Evolutionary conservation across 1,140 invertebrate genomes (phyloP).

Genomic region (Lycorma delicatula): DNA sequence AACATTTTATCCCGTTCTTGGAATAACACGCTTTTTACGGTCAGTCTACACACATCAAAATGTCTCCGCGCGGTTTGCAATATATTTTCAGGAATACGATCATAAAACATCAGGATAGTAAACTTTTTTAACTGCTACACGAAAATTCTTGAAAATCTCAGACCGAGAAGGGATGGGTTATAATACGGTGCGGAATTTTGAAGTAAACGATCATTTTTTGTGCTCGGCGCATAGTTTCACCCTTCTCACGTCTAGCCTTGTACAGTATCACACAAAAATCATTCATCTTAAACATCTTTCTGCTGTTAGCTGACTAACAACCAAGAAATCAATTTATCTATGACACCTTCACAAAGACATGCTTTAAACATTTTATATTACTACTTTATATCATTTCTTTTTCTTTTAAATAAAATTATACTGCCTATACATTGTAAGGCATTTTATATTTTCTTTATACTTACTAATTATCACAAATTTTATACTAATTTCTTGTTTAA

Average conservation of each 20-base stretch:
- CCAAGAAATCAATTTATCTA: no score
- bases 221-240: slow-evolving; percentile 3
- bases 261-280: no score
- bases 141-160: slow-evolving; percentile 11
- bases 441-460: no score
- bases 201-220: slow-evolving; percentile 13
- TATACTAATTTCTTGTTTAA: no score
- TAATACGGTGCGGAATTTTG: slow-evolving; percentile 10
- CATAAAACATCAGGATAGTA: slow-evolving; percentile 18
- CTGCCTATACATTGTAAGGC: no score
- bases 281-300: no score
- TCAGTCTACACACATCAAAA: slow-evolving; percentile 1
- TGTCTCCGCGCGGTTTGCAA: slow-evolving; percentile 8
- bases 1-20: not conserved
- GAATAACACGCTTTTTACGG: slow-evolving; percentile 4
- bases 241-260: not conserved
- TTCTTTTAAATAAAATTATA: no score
- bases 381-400: no score
- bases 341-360: no score
- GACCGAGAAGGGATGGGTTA: not conserved
- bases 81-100: slow-evolving; percentile 16
- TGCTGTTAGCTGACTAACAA: no score
- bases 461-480: no score
- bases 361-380: no score
- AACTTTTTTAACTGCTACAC: slow-evolving; percentile 14